Base-by-base conservation (phyloP, 2,797 vertebrate genomes). In the Toxotes lorentzi region DNA sequence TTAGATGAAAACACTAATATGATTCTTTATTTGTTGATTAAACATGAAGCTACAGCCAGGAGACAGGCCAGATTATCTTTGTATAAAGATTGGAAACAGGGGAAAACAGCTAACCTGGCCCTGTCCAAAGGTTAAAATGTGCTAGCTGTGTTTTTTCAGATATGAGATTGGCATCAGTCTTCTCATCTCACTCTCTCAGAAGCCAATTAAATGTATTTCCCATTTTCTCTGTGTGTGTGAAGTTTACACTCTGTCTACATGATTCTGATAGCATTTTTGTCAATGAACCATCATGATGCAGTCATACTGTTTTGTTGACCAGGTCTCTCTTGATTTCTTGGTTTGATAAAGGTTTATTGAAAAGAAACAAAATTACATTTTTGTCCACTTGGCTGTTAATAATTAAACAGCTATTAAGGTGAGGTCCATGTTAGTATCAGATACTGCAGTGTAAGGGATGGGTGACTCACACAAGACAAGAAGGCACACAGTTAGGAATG, bases 261-360 rank as follows among this genome's bases (percentile, higher is more conserved):
- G 6, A 60, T 35, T 8, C 47, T 23, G 16, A n/a, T 19, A 47
- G 34, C 8, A 4, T 34, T 27, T 45, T 7, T 21, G 1, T 65
- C 41, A 34, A 4, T 57, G 16, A 51, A 68, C n/a, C n/a, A n/a
- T n/a, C n/a, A n/a, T 17, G 32, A 54, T 62, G 50, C 0, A 16
- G 24, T 9, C 24, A 24, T 17, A 16, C 23, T 47, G 43, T 43
- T 75, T 47, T 58, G 30, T 30, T 45, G 13, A 85, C 66, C 81
- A 63, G 72, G 74, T 84, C 81, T 70, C 11, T 62, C 75, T 58
- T 63, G 21, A 80, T 47, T 38, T 70, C 34, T 27, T 60, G 2
- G 34, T 60, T 41, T 47, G 40, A 65, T 73, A 54, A 69, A 21
- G 13, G 21, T 67, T 47, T 51, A 41, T 73, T 54, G 1, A 47